A percentile compares a stretch with the other conserved stretches of the same genome.
phyloP scores from a whole-genome alignment of 2,888 invertebrate species.

The Nomada ferruginata region DNA sequence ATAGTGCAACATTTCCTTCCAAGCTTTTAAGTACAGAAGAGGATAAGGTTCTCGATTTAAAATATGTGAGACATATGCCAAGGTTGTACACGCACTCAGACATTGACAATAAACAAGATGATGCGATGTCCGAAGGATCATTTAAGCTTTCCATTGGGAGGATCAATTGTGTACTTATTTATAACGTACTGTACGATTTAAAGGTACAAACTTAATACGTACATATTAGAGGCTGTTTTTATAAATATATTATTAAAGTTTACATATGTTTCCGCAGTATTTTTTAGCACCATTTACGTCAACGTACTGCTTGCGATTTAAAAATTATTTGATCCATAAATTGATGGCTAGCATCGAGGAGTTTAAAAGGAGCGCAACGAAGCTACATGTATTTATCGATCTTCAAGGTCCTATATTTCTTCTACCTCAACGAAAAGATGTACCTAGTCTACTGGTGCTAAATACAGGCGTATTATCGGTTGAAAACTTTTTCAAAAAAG shows the following conservation, averaged over 20 bases:
- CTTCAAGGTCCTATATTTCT: slow-evolving; percentile 91
- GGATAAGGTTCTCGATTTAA: slow-evolving; percentile 92
- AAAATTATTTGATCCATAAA: slow-evolving; percentile 63
- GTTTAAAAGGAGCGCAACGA: slow-evolving; percentile 85
- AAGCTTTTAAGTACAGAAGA: slow-evolving; percentile 91
- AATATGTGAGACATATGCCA: slow-evolving; percentile 90
- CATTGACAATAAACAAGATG: slow-evolving; percentile 84
- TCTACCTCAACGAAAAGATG: slow-evolving; percentile 92
- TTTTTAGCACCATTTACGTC: slow-evolving; percentile 86
- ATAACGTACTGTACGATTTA: slow-evolving; percentile 87
- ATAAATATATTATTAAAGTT: background rate
- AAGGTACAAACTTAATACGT: slow-evolving; percentile 85
- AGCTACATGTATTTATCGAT: slow-evolving; percentile 88
- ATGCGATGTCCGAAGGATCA: slow-evolving; percentile 89
- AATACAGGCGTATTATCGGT: slow-evolving; percentile 91
- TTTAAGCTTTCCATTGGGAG: slow-evolving; percentile 89
- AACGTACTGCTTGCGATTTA: slow-evolving; percentile 57
- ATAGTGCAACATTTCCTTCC: slow-evolving; percentile 58
- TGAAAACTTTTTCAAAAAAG: slow-evolving; percentile 91
- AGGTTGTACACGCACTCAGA: slow-evolving; percentile 85
- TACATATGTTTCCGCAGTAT: slow-evolving; percentile 82
- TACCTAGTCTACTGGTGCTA: slow-evolving; percentile 91
- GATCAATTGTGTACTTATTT: slow-evolving; percentile 89
- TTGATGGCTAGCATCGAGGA: slow-evolving; percentile 83
- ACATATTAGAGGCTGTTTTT: background rate